Percentiles rank a stretch among this genome's conserved stretches.
phyloP scores from a whole-genome alignment of 2,888 invertebrate genomes.

The Drosophila mercatorum region DNA sequence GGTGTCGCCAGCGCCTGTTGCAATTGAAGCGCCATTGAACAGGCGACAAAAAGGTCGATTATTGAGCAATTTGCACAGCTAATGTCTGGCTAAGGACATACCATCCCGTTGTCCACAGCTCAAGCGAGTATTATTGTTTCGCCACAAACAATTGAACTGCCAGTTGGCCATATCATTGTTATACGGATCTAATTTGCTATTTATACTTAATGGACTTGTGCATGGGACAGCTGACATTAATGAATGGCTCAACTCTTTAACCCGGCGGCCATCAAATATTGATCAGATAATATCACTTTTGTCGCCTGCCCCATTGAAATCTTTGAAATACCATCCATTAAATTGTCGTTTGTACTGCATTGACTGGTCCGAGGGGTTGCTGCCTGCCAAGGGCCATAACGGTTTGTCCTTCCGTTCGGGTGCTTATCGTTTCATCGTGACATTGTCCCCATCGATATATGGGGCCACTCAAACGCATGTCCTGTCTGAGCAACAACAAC shows the following conservation, averaged over 20 bases:
- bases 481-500: slow-evolving; percentile 18
- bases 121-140: background rate
- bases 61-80: slow-evolving; percentile 58
- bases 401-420: slow-evolving; percentile 30
- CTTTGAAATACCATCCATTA: slow-evolving; percentile 57
- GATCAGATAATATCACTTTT: slow-evolving; percentile 23
- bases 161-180: background rate
- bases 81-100: slow-evolving; percentile 35
- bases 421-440: slow-evolving; percentile 45
- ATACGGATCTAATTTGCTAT: slow-evolving; percentile 2
- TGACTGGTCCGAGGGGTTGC: slow-evolving; percentile 18
- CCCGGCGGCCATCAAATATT: background rate
- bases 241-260: background rate
- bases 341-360: slow-evolving; percentile 56
- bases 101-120: slow-evolving; percentile 6
- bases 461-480: slow-evolving; percentile 42
- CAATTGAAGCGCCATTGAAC: slow-evolving; percentile 57
- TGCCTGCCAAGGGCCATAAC: slow-evolving; percentile 27
- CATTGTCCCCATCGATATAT: slow-evolving; percentile 53
- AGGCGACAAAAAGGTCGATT: slow-evolving; percentile 68
- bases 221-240: background rate
- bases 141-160: slow-evolving; percentile 9
- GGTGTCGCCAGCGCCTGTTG: slow-evolving; percentile 44
- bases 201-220: background rate
- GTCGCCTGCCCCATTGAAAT: slow-evolving; percentile 49